These are phyloP conservation scores for Elgaria multicarinata DNA, from an alignment of 2,113 vertebrate species.

Conservation along the genomic window DNA sequence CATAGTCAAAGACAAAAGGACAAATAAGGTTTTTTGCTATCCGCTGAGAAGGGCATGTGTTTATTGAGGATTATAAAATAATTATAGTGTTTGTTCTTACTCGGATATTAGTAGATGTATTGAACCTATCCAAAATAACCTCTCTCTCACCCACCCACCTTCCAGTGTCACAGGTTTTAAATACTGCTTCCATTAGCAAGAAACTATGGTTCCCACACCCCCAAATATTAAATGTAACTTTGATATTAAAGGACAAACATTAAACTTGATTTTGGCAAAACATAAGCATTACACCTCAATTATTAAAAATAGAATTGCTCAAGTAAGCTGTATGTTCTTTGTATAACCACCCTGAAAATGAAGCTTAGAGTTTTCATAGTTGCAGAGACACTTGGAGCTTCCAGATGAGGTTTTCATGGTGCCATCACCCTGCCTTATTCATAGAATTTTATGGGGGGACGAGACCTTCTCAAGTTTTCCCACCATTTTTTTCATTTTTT, in stretches of 20 bases:
- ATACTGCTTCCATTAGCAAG: constrained; percentile 14
- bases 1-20: constrained; percentile 33
- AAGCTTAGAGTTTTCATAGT: neutral
- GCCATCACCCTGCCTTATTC: too few species aligned
- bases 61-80: constrained; percentile 18
- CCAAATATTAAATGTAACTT: neutral
- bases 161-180: neutral
- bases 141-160: neutral
- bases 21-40: constrained; percentile 35
- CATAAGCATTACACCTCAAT: neutral
- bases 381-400: neutral
- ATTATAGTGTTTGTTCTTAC: constrained; percentile 16
- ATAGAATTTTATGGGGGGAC: too few species aligned
- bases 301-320: constrained; percentile 33
- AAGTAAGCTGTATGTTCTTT: neutral
- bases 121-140: neutral
- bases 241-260: neutral
- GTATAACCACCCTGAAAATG: constrained; percentile 7
- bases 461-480: too few species aligned
- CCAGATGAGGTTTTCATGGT: too few species aligned
- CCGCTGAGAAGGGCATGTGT: constrained; percentile 3
- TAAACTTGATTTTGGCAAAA: neutral
- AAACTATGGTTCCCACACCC: neutral
- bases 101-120: neutral
- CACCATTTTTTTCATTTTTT: too few species aligned